Evolutionary conservation across 2,113 vertebrate genomes (phyloP).

Genomic region (Motacilla alba): DNA sequence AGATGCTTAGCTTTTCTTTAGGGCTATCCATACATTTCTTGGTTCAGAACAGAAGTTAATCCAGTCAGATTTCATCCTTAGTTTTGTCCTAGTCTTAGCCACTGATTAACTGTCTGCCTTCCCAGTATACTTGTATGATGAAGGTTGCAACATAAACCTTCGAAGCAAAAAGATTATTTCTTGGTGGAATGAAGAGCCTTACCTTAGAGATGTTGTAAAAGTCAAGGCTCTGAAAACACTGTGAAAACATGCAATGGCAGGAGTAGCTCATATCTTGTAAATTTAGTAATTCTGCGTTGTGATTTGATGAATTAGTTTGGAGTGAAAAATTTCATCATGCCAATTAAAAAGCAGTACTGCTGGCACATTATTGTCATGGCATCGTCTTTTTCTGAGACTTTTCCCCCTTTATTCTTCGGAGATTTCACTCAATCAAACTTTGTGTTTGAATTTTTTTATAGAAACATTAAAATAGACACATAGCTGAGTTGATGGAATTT

Average conservation of each 20-base stretch:
- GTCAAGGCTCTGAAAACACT: background rate
- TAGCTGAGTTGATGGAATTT: conserved; percentile 52
- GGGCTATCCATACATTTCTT: background rate
- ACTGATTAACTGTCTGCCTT: background rate
- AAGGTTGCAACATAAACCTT: background rate
- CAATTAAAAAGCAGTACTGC: conserved; percentile 10
- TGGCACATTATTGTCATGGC: background rate
- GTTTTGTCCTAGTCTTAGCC: background rate
- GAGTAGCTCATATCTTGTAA: background rate
- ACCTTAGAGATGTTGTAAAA: background rate
- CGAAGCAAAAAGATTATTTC: background rate
- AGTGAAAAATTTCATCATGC: conserved; percentile 8
- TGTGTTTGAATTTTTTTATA: conserved; percentile 3
- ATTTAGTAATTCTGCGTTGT: background rate
- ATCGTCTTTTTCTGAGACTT: background rate
- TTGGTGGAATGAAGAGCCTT: background rate
- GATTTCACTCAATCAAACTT: background rate
- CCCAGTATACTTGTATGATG: background rate
- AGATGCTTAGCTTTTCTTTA: background rate
- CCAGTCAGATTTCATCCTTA: background rate
- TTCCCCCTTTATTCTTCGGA: background rate
- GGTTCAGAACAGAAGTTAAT: background rate
- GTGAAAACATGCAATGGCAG: background rate
- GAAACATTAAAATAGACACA: conserved; percentile 34
- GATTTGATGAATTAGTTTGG: background rate